phyloP scores from a whole-genome alignment of 2,888 invertebrate species.

The Thumatha senex region DNA sequence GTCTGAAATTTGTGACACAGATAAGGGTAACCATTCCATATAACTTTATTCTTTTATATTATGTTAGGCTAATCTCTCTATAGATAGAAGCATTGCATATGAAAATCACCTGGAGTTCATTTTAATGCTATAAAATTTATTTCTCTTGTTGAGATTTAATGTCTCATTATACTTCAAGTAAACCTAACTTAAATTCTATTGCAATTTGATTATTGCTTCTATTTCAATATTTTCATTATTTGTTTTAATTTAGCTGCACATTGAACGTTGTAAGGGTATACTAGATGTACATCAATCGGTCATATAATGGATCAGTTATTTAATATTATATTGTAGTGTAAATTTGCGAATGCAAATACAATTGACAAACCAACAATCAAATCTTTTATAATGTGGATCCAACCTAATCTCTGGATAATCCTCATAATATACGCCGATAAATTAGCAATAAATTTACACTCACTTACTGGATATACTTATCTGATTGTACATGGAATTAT shows the following conservation, averaged over 20 bases:
- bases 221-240: too few relatives aligned
- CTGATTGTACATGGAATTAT: background rate
- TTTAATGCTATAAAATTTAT: background rate
- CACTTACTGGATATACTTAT: background rate
- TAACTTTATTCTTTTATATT: background rate
- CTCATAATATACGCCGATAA: background rate
- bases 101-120: background rate
- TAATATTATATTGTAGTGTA: too few relatives aligned
- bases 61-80: background rate
- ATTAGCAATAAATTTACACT: background rate
- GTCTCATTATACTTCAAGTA: too few relatives aligned
- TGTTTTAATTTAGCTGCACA: too few relatives aligned
- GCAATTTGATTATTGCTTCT: too few relatives aligned
- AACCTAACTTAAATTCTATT: too few relatives aligned
- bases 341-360: background rate
- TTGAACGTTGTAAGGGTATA: too few relatives aligned
- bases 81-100: background rate
- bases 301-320: too few relatives aligned
- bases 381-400: constrained; percentile 1
- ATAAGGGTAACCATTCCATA: background rate
- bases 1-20: background rate
- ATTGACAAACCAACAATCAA: background rate
- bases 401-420: background rate
- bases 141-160: too few relatives aligned
- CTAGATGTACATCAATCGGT: too few relatives aligned